Base-by-base conservation (phyloP, 2,888 invertebrate species). In the Callimorpha dominula region DNA sequence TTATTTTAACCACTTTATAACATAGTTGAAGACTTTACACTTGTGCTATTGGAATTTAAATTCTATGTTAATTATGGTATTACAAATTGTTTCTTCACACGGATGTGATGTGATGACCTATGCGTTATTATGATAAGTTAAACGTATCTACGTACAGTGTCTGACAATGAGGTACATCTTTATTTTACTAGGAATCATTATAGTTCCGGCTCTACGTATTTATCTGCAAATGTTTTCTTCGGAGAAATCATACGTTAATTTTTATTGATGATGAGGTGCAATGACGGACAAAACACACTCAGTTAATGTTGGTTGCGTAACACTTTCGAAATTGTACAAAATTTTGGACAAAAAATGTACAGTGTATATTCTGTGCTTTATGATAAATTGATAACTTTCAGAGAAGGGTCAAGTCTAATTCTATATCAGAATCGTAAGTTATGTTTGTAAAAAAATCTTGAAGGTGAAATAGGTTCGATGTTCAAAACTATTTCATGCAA, bases 141-240 rank as follows among this genome's bases (percentile, higher is more conserved):
- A 65, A 66, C 62, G n/a, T 68, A 71, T 78, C 73, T 77, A 72
- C 69, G 68, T 70, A 57, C 65, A 66, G 62, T 65, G 70, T 79
- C 77, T 63, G 40, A 63, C 68, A 70, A 71, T 71, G 65, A 75
- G 76, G 71, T 60, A 11, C 17, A 74, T 72, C 60, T 68, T 65
- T 50, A 68, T 65, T 49, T 73, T 82, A 78, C 68, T 75, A 72
- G 71, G 73, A 82, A 82, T 76, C 65, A 67, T 69, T 43, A 12
- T 62, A 78, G 83, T 84, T 84, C 85, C 85, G 85, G 83, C 68
- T 83, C 73, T 76, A 71, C 5, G n/a, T 31, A 17, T 49, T 20
- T 54, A 40, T 20, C 11, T 54, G 20, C 69, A 75, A 75, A 72
- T 65, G 76, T 68, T 78, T 78, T 77, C 75, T 81, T 81, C 74